Conservation (phyloP, 2,888 invertebrate genomes). For the Digitonthophagus gazella region DNA sequence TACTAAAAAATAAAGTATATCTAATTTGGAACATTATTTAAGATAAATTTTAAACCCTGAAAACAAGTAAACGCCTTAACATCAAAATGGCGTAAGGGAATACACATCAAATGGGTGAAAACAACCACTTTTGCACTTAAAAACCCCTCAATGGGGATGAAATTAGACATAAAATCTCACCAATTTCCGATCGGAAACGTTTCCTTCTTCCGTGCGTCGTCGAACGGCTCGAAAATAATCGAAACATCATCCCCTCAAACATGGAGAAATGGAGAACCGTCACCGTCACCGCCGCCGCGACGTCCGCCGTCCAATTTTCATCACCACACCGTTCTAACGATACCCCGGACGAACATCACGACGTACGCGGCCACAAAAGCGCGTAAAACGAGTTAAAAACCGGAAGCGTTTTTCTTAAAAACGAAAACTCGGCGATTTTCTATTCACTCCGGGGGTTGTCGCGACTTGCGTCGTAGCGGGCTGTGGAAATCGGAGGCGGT, state of each 20-base stretch:
- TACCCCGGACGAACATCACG: neutral
- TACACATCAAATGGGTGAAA: slow-evolving; percentile 7
- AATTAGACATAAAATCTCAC: neutral
- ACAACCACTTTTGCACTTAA: too few species aligned
- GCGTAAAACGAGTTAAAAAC: neutral
- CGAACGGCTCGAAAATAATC: neutral
- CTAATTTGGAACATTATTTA: too few species aligned
- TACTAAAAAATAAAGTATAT: too few species aligned
- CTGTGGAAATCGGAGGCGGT: neutral
- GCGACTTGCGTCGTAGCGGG: slow-evolving; percentile 41
- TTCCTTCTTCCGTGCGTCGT: slow-evolving; percentile 7
- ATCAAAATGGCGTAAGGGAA: slow-evolving; percentile 44
- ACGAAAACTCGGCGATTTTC: neutral
- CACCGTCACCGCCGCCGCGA: neutral
- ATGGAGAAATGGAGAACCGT: neutral
- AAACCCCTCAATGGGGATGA: slow-evolving; percentile 18
- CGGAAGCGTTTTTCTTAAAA: slow-evolving; percentile 21
- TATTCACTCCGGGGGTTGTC: slow-evolving; percentile 34
- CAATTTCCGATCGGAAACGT: neutral
- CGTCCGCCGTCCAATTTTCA: slow-evolving; percentile 3
- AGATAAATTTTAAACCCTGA: slow-evolving; percentile 16
- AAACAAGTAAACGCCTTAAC: slow-evolving; percentile 42
- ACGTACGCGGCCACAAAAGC: neutral
- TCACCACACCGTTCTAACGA: slow-evolving; percentile 14
- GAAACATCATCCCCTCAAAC: neutral